Evolutionary conservation across 2,113 vertebrate species (phyloP).

Genomic region (Eolophus roseicapilla): DNA sequence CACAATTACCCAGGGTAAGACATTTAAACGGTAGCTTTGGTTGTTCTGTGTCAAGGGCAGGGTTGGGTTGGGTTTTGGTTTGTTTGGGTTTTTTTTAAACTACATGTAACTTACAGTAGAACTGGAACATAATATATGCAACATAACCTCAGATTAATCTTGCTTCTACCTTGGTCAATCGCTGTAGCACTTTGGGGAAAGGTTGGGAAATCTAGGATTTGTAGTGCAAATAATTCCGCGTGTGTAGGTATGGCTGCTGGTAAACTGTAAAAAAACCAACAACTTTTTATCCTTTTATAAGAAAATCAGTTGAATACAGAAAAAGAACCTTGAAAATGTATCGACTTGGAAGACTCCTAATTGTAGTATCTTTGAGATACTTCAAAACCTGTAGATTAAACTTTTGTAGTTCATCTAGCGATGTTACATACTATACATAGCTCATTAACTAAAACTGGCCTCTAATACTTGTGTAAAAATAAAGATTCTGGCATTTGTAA

Average conservation of each 20-base stretch:
- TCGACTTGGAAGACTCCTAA: not conserved
- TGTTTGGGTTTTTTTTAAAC: not conserved
- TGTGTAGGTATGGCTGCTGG: conserved; percentile 16
- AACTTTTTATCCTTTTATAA: not conserved
- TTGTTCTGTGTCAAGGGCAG: not conserved
- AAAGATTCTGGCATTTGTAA: conserved; percentile 52
- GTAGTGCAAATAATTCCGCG: not conserved
- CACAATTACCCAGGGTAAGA: not conserved
- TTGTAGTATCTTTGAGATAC: not conserved
- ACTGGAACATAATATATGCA: conserved; percentile 46
- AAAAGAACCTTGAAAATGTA: not conserved
- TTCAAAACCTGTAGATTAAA: conserved; percentile 18
- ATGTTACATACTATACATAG: conserved; percentile 5
- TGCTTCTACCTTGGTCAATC: not conserved
- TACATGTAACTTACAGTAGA: not conserved
- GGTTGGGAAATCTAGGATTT: not conserved
- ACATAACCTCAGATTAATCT: conserved; percentile 10
- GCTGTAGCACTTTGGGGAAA: not conserved
- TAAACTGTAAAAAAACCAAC: not conserved
- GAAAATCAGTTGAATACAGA: not conserved
- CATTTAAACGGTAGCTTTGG: not conserved
- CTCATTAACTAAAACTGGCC: not conserved
- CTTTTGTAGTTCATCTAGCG: conserved; percentile 22
- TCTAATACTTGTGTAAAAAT: conserved; percentile 49
- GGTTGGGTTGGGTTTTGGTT: not conserved